Base-by-base conservation (phyloP, 2,797 vertebrate species). In the Mormyrops boulengeri region DNA sequence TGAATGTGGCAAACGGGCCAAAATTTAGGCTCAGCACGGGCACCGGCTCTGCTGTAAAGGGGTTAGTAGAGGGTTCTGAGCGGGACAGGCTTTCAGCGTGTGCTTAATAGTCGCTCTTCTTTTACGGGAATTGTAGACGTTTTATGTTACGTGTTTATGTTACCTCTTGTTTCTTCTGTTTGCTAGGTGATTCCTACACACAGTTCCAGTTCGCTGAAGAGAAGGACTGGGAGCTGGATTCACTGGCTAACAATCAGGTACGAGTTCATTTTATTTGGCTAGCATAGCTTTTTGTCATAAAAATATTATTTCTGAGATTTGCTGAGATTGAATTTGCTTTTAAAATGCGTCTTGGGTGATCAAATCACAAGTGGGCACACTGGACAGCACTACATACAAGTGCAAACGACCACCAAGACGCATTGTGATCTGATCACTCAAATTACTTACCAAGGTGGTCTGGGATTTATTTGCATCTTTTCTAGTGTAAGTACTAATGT, bases 171-270 rank as follows among this genome's bases (percentile, higher is more conserved):
- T 53, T 34, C 41, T 44, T 84, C 11, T 85, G 9, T 88, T 88
- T 88, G 91, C 22, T 91, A 99, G 98, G 98, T n/a, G 97, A 99
- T 94, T 98, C 96, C 3, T 98, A 98, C 92, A 94, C 97, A 60
- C 98, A 99, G 90, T 99, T 99, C 92, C 96, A 97, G 52, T 97
- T 99, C 94, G 95, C 97, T 55, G 98, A 99, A 0, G 98, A 99
- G 92, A 99, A 97, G 55, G 97, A 98, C 69, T 99, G 98, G 98
- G 97, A 96, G 90, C 91, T 93, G 94, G 97, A 98, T 91, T 95
- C 91, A 22, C 90, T 95, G 80, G 93, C 94, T 88, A 92, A 93
- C 90, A 94, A 94, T 90, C 97, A 97, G 97, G 98, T 99, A 95
- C 26, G 38, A 92, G 22, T 93, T 88, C 55, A 90, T 91, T 84